Percentiles rank a stretch among this genome's conserved stretches.
These are phyloP conservation scores for Saccostrea echinata DNA, from an alignment of 1,140 invertebrate genomes.

Conservation along the genomic window DNA sequence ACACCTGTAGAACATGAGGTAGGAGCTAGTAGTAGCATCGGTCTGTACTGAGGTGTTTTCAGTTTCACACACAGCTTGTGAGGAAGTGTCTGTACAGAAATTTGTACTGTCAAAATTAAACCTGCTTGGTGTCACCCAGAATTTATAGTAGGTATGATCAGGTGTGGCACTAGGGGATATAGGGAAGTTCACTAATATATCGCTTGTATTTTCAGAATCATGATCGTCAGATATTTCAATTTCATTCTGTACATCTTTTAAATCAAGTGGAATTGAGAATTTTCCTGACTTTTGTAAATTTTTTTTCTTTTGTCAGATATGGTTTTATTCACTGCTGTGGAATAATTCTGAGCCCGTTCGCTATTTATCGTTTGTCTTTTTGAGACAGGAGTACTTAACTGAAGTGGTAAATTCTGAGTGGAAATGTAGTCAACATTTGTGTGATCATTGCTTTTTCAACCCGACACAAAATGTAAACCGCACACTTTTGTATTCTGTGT, in stretches of 20 bases:
- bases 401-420: not conserved
- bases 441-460: slow-evolving; percentile 35
- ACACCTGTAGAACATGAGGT: slow-evolving; percentile 5
- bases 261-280: too few relatives aligned
- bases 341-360: too few relatives aligned
- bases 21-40: not conserved
- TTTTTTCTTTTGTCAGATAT: too few relatives aligned
- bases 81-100: not conserved
- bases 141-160: not conserved
- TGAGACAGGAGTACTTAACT: not conserved
- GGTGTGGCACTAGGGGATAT: too few relatives aligned
- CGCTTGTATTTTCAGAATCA: too few relatives aligned
- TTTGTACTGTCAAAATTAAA: not conserved
- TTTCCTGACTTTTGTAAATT: too few relatives aligned
- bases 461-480: slow-evolving; percentile 40
- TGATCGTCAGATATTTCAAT: too few relatives aligned
- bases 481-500: slow-evolving; percentile 45
- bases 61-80: not conserved
- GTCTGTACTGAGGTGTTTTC: slow-evolving; percentile 25
- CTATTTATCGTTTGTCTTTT: too few relatives aligned
- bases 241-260: too few relatives aligned
- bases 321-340: too few relatives aligned
- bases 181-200: too few relatives aligned
- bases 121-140: not conserved
- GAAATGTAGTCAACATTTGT: slow-evolving; percentile 39